Conservation (phyloP, 2,797 vertebrate species). For the Lithobates pipiens region DNA sequence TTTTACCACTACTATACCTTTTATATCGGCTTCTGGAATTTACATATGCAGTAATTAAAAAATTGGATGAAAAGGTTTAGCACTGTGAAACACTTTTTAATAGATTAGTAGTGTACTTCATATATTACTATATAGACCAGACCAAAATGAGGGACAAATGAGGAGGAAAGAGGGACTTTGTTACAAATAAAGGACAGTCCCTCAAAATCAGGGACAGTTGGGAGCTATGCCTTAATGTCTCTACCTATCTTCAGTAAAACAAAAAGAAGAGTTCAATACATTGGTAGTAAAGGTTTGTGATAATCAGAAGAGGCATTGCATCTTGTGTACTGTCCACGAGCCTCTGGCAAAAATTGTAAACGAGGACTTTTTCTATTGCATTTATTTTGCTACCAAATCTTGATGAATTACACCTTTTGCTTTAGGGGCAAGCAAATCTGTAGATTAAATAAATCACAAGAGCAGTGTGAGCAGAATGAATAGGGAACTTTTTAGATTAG, state of each 20-base stretch:
- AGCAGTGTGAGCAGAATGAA: constrained; percentile 34
- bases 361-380: constrained; percentile 13
- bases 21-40: too few species aligned
- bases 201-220: too few species aligned
- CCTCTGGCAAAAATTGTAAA: background rate
- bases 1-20: too few species aligned
- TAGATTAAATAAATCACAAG: constrained; percentile 38
- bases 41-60: too few species aligned
- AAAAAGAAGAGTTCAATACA: background rate
- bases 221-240: too few species aligned
- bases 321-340: background rate
- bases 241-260: background rate
- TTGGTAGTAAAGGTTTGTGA: background rate
- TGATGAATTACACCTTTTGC: constrained; percentile 28
- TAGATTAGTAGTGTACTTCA: too few species aligned
- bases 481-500: constrained; percentile 35
- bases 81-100: too few species aligned
- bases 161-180: too few species aligned
- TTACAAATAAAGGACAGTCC: too few species aligned
- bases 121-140: too few species aligned
- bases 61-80: too few species aligned
- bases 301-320: background rate
- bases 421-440: constrained; percentile 16
- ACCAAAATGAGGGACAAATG: too few species aligned
- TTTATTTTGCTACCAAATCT: constrained; percentile 2